Base-by-base conservation (phyloP, 2,113 vertebrate genomes). In the Rhegmatorhina hoffmannsi region DNA sequence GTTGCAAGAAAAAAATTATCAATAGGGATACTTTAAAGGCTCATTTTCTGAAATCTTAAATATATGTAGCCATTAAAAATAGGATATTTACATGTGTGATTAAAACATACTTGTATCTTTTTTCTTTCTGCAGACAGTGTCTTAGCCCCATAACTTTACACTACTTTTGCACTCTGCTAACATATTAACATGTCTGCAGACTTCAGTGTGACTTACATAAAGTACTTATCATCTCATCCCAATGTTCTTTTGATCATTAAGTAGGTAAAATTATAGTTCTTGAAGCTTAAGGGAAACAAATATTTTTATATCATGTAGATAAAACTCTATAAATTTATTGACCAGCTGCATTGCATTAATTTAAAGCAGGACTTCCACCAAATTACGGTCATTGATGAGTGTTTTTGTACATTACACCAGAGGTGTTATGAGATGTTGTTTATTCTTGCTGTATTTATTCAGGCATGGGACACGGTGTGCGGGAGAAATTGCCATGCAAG, bases 401-500 rank as follows among this genome's bases (percentile, higher is more conserved):
- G 29, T 40, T 50, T 76, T 31, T 75, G 46, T 60, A 46, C 19
- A 4, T 36, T 47, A 47, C 6, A 44, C 11, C 14, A 12, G 38
- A 81, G 36, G 18, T 36, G 36, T 50, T 50, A n/a, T 6, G 17
- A 76, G 26, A 6, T 47, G 10, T 26, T 36, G 10, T 62, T 92
- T 86, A 20, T 82, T 77, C 43, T 76, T 58, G 29, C 25, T 74
- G 2, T 92, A 24, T 94, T 95, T 94, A 82, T 72, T 62, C 81
- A 99, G 99, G 91, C 99, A 99, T 46, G 99, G 99, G 28, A 99
- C 99, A 28, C 98, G 99, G 62, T 99, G 99, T 97, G 99, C 99
- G 50, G 99, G 99, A 79, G 99, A 99, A 97, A 99, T 99, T 74
- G 99, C 99, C 34, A 99, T 99, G 99, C 98, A 99, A 96, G 99